Conservation (phyloP, 2,797 vertebrate genomes). For the Ambastaia sidthimunki region DNA sequence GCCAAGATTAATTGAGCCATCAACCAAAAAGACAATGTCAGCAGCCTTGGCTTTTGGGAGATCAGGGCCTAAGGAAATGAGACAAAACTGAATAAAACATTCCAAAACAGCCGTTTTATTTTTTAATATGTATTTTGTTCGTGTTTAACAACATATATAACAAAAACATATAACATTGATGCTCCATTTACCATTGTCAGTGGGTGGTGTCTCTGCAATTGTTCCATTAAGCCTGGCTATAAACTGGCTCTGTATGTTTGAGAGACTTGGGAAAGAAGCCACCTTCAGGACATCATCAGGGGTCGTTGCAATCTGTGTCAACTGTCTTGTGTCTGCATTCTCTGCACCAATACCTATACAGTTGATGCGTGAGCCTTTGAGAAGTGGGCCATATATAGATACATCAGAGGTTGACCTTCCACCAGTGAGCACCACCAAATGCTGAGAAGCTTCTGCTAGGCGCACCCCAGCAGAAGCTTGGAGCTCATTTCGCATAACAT, state of each 20-base stretch:
- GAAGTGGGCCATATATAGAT: slow-evolving; percentile 72
- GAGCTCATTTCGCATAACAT: slow-evolving; percentile 83
- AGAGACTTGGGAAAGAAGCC: slow-evolving; percentile 79
- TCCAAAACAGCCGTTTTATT: background rate
- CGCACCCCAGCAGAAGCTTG: slow-evolving; percentile 85
- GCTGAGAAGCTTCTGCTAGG: slow-evolving; percentile 85
- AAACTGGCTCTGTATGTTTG: slow-evolving; percentile 72
- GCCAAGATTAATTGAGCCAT: slow-evolving; percentile 93
- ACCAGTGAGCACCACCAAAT: slow-evolving; percentile 91
- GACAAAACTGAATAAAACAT: slow-evolving; percentile 14
- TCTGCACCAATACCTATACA: slow-evolving; percentile 85
- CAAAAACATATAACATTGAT: background rate
- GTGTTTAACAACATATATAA: background rate
- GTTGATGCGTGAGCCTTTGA: slow-evolving; percentile 76
- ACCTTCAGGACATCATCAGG: slow-evolving; percentile 79
- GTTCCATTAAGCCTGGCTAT: slow-evolving; percentile 72
- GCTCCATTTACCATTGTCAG: slow-evolving; percentile 65
- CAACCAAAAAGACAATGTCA: slow-evolving; percentile 95
- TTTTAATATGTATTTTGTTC: background rate
- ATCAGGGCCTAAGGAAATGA: slow-evolving; percentile 38
- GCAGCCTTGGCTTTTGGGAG: slow-evolving; percentile 72
- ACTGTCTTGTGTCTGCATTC: slow-evolving; percentile 77
- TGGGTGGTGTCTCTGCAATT: background rate
- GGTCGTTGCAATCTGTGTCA: slow-evolving; percentile 79
- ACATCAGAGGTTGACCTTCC: slow-evolving; percentile 85